phyloP scores from a whole-genome alignment of 2,797 vertebrate genomes.

The Cichlasoma orientale region DNA sequence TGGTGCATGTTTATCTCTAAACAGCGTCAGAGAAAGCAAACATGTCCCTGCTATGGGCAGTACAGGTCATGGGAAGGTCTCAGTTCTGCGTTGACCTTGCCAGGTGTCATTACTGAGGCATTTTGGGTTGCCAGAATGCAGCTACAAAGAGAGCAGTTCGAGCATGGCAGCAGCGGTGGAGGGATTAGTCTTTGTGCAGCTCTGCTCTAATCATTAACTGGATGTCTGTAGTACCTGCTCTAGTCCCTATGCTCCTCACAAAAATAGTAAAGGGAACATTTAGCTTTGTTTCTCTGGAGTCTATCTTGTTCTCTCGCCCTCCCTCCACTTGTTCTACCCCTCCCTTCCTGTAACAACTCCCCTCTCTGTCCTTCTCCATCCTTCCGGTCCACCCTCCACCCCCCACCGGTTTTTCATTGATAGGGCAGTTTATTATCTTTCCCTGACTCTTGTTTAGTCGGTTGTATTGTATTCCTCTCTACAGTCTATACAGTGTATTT shows the following conservation, averaged over 20 bases:
- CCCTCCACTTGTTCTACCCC: conserved; percentile 67
- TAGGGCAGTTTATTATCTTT: conserved; percentile 66
- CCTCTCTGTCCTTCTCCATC: conserved; percentile 81
- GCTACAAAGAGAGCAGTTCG: conserved; percentile 22
- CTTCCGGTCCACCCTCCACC: conserved; percentile 76
- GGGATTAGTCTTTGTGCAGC: conserved; percentile 67
- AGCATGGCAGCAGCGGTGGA: conserved; percentile 21
- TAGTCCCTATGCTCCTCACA: conserved; percentile 67
- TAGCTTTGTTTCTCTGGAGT: conserved; percentile 75
- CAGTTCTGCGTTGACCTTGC: conserved; percentile 71
- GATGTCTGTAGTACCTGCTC: conserved; percentile 58
- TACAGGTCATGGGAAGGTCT: conserved; percentile 72
- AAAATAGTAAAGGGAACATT: conserved; percentile 80
- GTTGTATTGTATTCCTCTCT: conserved; percentile 47
- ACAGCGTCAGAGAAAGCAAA: conserved; percentile 64
- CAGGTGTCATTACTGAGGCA: conserved; percentile 67
- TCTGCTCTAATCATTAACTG: conserved; percentile 76
- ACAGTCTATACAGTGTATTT: conserved; percentile 40
- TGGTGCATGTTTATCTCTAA: conserved; percentile 73
- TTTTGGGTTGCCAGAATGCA: conserved; percentile 51
- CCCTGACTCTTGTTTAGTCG: conserved; percentile 36
- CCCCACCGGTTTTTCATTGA: conserved; percentile 73
- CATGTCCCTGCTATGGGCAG: conserved; percentile 55
- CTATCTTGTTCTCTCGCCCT: conserved; percentile 57
- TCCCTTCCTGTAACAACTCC: conserved; percentile 70